Conservation (phyloP, 2,888 invertebrate genomes). For the Nemotelus nigrinus region DNA sequence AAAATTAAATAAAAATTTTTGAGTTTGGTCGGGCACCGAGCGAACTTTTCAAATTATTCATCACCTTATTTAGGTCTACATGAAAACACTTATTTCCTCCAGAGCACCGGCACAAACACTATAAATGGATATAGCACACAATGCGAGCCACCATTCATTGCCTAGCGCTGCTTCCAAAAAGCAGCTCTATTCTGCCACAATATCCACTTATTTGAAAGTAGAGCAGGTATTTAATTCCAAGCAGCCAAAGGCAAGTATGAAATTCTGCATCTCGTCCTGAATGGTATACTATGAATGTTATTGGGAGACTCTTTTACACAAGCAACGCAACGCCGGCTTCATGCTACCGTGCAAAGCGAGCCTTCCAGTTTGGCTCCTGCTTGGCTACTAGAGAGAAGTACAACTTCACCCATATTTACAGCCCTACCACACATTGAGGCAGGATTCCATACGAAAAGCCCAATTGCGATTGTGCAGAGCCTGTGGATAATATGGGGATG, state of each 20-base stretch:
- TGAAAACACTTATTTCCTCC: not conserved
- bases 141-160: too few species aligned
- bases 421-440: constrained; percentile 9
- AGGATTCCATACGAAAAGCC: constrained; percentile 14
- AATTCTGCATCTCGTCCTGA: constrained; percentile 7
- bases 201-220: too few species aligned
- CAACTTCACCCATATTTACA: constrained; percentile 21
- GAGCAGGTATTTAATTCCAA: too few species aligned
- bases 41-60: not conserved
- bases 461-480: constrained; percentile 42
- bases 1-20: too few species aligned
- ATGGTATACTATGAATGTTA: not conserved
- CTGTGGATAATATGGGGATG: constrained; percentile 14
- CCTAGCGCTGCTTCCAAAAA: too few species aligned
- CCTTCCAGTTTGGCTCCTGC: not conserved
- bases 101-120: not conserved
- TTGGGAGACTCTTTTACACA: not conserved
- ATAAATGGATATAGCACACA: too few species aligned
- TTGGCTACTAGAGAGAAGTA: not conserved
- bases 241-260: not conserved
- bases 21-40: too few species aligned
- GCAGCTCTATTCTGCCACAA: too few species aligned
- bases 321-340: not conserved
- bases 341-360: not conserved
- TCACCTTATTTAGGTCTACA: not conserved